Evolutionary conservation across 2,113 vertebrate genomes (phyloP), one percentile per base, ranked within the genome.

Genomic region (Malaclemys terrapin): DNA sequence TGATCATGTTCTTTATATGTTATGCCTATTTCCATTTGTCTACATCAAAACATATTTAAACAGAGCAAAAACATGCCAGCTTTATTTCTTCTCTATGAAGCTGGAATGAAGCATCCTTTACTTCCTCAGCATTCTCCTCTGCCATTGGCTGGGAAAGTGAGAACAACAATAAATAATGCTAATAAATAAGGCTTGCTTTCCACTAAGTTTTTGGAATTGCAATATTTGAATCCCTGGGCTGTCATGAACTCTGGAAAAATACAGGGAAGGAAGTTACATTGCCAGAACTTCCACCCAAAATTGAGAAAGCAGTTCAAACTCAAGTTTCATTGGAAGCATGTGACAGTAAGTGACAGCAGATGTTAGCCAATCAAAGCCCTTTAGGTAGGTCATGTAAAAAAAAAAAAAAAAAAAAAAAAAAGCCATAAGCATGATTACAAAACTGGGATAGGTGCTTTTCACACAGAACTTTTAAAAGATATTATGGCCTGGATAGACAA

Each of bases 241-340:
- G 87, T 88, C 89, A 90, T 87, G 84, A 86, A 87, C 93, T 96
- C 85, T 96, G 89, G 93, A 96, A 97, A 96, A 97, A 97, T 93
- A 97, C 94, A 93, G 91, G 96, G 91, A 96, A 97, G 96, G 96
- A 97, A 97, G 96, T 95, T 93, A 88, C 94, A 93, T 96, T 96
- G 94, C 83, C 52, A 96, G 93, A 72, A 38, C 65, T 95, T 96
- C 95, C 94, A 97, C 91, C 94, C 96, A 93, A 94, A 95, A 95
- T 80, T 95, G 94, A 97, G 91, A 90, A 92, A 95, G 96, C 87
- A 93, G 50, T 96, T 97, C 5, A 96, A 91, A 94, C 82, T 96
- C 79, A 59, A 59, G 82, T 89, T 72, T 96, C 92, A 93, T 76
- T 95, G 89, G 96, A 92, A 95, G 59, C 8, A 1, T 56, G 88